Percentiles rank a stretch among this genome's conserved stretches.
phyloP scores from a whole-genome alignment of 2,113 vertebrate genomes.

The Dasypus novemcinctus region DNA sequence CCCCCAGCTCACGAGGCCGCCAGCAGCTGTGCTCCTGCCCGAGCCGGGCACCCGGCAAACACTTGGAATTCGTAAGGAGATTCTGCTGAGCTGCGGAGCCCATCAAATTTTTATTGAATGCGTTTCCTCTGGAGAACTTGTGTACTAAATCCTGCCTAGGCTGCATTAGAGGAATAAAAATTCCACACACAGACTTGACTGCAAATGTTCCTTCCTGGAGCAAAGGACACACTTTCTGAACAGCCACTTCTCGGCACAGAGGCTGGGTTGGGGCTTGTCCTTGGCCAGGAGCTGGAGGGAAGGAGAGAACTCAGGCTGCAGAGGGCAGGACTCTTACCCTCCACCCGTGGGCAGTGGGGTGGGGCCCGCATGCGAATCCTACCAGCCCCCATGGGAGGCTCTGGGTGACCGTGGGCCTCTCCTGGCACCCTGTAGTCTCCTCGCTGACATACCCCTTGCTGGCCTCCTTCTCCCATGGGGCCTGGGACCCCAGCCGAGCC shows the following conservation, averaged over 20 bases:
- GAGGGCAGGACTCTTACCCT: neutral
- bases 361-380: neutral
- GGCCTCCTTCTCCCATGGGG: too few relatives aligned
- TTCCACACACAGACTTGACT: conserved; percentile 72
- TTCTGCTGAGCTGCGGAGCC: conserved; percentile 83
- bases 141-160: conserved; percentile 83
- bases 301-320: neutral
- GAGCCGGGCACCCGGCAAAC: conserved; percentile 76
- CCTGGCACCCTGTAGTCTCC: neutral
- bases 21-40: conserved; percentile 72
- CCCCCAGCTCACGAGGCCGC: conserved; percentile 72
- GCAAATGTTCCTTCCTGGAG: conserved; percentile 68
- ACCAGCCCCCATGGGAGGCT: neutral
- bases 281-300: neutral
- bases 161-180: conserved; percentile 79
- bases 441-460: fast-evolving
- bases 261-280: neutral
- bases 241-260: neutral
- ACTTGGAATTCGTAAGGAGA: conserved; percentile 83
- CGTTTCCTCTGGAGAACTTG: conserved; percentile 84
- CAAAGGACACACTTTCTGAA: conserved; percentile 64
- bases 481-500: neutral
- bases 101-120: conserved; percentile 86
- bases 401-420: neutral
- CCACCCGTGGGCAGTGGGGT: fast-evolving